A percentile compares a stretch with the other conserved stretches of the same genome.
These are phyloP conservation scores for Condylura cristata DNA, from an alignment of 2,113 vertebrate genomes.

Conservation along the genomic window DNA sequence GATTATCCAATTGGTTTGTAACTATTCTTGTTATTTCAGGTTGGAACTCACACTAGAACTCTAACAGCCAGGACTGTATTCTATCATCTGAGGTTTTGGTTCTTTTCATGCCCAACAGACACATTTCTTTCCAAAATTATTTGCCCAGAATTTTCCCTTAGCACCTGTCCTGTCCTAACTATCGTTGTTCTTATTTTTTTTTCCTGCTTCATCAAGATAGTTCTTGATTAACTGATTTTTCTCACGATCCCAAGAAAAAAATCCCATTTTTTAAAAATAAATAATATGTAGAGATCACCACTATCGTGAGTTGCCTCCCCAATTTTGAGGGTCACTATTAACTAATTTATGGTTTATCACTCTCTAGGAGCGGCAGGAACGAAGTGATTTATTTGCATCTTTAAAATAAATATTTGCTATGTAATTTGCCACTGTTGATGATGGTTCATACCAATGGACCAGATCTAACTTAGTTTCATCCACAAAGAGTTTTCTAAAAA, in stretches of 20 bases:
- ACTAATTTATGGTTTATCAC: not conserved
- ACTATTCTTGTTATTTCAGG: conserved; percentile 43
- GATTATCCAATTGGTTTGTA: conserved; percentile 26
- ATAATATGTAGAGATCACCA: conserved; percentile 4
- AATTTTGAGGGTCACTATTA: not conserved
- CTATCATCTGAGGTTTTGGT: not conserved
- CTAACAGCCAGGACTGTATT: not conserved
- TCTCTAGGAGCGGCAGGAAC: not conserved
- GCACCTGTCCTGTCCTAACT: not conserved
- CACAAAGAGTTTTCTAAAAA: conserved; percentile 40
- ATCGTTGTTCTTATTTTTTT: not conserved
- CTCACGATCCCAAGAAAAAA: not conserved
- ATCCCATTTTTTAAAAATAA: not conserved
- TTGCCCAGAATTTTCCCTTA: not conserved
- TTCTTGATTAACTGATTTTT: not conserved
- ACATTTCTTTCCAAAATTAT: not conserved
- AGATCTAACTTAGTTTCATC: conserved; percentile 35
- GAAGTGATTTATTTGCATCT: not conserved
- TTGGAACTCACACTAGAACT: not conserved
- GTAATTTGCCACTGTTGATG: conserved; percentile 6
- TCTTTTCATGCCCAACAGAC: not conserved
- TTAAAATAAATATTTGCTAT: not conserved
- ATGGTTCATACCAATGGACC: not conserved
- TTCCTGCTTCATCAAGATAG: not conserved
- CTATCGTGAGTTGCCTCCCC: not conserved